These are phyloP conservation scores for Pangasius djambal DNA, from an alignment of 2,797 vertebrate genomes.

Conservation along the genomic window DNA sequence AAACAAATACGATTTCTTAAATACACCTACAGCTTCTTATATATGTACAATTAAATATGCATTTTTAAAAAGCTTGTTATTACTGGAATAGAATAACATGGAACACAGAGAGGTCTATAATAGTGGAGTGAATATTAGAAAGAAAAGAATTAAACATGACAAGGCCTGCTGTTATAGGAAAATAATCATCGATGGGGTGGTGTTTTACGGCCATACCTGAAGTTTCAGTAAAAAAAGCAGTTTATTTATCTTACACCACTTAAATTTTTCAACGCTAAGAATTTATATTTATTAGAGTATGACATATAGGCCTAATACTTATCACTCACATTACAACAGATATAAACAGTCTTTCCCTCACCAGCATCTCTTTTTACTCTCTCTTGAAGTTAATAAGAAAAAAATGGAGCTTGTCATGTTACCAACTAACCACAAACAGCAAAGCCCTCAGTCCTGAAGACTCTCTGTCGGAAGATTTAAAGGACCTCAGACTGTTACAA, in stretches of 20 bases:
- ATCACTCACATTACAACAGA: not conserved
- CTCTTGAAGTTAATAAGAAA: not conserved
- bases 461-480: not conserved
- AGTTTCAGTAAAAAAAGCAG: not conserved
- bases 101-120: not conserved
- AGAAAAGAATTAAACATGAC: not conserved
- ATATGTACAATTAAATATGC: not conserved
- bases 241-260: not conserved
- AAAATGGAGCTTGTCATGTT: not conserved
- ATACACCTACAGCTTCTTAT: not conserved
- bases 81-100: not conserved
- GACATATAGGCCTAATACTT: not conserved
- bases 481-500: not conserved
- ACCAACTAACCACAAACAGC: not conserved
- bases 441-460: not conserved
- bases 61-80: not conserved
- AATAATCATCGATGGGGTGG: not conserved
- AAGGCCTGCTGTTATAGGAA: not conserved
- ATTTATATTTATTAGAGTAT: not conserved
- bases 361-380: not conserved
- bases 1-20: not conserved
- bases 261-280: not conserved
- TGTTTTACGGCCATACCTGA: not conserved
- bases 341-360: not conserved
- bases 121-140: not conserved